A percentile compares a stretch with the other conserved stretches of the same genome.
phyloP scores from a whole-genome alignment of 2,113 vertebrate genomes.

The Entomyzon cyanotis region DNA sequence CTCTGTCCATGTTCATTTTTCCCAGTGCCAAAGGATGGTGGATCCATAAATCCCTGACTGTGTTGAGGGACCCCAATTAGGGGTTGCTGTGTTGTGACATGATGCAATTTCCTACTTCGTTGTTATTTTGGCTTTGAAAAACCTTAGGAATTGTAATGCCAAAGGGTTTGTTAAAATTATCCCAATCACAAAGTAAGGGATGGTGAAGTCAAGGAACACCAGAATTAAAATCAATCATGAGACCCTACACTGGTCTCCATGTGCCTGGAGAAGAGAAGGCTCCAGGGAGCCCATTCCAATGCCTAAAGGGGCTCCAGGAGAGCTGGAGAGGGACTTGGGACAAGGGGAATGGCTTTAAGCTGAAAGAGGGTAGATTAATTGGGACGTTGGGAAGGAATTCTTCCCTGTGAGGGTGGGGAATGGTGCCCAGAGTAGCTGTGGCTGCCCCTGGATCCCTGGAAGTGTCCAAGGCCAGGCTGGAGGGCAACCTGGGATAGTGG shows the following conservation, averaged over 20 bases:
- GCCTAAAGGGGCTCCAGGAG: neutral
- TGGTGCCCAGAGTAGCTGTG: neutral
- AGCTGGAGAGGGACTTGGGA: neutral
- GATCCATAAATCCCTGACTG: neutral
- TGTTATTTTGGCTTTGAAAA: neutral
- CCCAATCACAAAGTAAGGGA: neutral
- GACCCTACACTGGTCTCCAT: neutral
- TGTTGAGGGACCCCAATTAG: neutral
- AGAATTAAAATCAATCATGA: neutral
- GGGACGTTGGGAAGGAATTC: neutral
- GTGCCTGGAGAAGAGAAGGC: neutral
- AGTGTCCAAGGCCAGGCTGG: neutral
- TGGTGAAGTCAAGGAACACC: neutral
- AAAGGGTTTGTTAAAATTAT: neutral
- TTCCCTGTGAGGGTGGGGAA: neutral
- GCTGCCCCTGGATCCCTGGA: neutral
- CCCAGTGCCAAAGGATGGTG: neutral
- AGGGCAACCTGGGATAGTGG: accelerated
- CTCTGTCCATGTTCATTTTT: neutral
- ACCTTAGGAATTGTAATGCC: neutral
- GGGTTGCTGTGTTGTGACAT: neutral
- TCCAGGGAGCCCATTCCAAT: neutral
- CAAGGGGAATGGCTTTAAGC: neutral
- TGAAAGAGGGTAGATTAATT: neutral
- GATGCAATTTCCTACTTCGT: neutral